Evolutionary conservation across 2,797 vertebrate species (phyloP).

Genomic region (Aulostomus chinensis): DNA sequence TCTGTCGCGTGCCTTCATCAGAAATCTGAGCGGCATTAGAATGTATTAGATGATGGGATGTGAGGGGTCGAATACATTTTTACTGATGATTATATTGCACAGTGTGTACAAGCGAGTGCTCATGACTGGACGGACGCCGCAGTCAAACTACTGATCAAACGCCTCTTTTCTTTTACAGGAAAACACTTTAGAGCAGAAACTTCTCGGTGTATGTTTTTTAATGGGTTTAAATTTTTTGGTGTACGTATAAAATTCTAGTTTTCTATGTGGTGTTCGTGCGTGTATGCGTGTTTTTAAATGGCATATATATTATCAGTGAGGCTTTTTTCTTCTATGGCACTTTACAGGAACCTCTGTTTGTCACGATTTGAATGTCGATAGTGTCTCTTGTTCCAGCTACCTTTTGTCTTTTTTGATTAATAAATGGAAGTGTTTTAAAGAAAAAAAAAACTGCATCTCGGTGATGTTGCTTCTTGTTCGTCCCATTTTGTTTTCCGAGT

Average conservation of each 20-base stretch:
- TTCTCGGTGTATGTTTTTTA: slow-evolving; percentile 36
- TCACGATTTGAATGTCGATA: slow-evolving; percentile 60
- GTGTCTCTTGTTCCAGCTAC: slow-evolving; percentile 35
- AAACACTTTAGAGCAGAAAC: slow-evolving; percentile 40
- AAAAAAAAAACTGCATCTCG: neutral
- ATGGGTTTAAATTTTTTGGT: slow-evolving; percentile 38
- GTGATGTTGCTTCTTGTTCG: neutral
- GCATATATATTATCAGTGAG: slow-evolving; percentile 37
- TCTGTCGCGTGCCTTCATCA: slow-evolving; percentile 63
- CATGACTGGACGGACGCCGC: slow-evolving; percentile 18
- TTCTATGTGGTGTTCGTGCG: slow-evolving; percentile 59
- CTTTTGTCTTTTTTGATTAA: slow-evolving; percentile 43
- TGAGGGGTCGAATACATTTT: slow-evolving; percentile 5
- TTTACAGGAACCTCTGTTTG: slow-evolving; percentile 65
- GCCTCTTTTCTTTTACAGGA: slow-evolving; percentile 26
- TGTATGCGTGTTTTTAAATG: slow-evolving; percentile 6
- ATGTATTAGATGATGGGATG: slow-evolving; percentile 44
- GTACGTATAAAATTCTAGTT: slow-evolving; percentile 55
- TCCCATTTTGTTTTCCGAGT: neutral
- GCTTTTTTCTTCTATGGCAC: slow-evolving; percentile 67
- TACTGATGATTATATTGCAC: slow-evolving; percentile 50
- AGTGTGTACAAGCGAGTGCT: slow-evolving; percentile 39
- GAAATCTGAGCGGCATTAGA: slow-evolving; percentile 53
- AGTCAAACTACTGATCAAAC: slow-evolving; percentile 68
- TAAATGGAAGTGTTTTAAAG: slow-evolving; percentile 59